Percentiles rank a stretch among this genome's conserved stretches.
Evolutionary conservation across 2,797 vertebrate genomes (phyloP).

Genomic region (Peromyscus melanophrys): DNA sequence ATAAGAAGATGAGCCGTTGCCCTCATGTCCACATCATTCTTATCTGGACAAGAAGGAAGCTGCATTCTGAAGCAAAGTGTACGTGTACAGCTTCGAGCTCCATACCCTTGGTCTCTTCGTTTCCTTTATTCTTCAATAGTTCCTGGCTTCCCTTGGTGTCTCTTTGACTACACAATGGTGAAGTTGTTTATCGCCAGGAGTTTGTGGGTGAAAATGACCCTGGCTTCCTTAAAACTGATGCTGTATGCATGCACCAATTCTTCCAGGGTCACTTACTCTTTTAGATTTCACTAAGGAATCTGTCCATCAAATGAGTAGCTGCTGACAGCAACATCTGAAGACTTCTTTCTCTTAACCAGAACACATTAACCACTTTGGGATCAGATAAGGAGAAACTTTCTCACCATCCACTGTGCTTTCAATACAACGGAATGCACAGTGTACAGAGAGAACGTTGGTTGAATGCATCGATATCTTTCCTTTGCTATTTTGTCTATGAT

Average conservation of each 20-base stretch:
- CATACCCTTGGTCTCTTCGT: background rate
- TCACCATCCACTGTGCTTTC: slow-evolving; percentile 52
- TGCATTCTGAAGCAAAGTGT: background rate
- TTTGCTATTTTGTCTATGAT: background rate
- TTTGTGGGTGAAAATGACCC: slow-evolving; percentile 64
- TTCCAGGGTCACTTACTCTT: slow-evolving; percentile 70
- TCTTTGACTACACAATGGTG: slow-evolving; percentile 38
- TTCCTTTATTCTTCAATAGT: slow-evolving; percentile 44
- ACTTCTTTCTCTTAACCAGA: slow-evolving; percentile 64
- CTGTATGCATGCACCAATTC: slow-evolving; percentile 30
- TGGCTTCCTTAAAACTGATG: slow-evolving; percentile 52
- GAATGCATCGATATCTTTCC: background rate
- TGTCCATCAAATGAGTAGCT: slow-evolving; percentile 73
- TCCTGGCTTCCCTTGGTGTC: slow-evolving; percentile 52
- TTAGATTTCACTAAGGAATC: slow-evolving; percentile 61
- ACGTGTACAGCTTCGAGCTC: background rate
- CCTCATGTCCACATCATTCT: background rate
- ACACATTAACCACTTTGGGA: slow-evolving; percentile 70
- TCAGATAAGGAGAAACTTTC: slow-evolving; percentile 72
- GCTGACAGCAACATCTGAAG: slow-evolving; percentile 75
- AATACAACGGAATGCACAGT: slow-evolving; percentile 14
- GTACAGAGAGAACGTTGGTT: slow-evolving; percentile 20
- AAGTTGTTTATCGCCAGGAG: slow-evolving; percentile 60
- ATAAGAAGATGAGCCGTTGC: background rate
- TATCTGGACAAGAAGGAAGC: background rate